Conservation (phyloP, 2,797 vertebrate species). For the Anguilla marmorata region DNA sequence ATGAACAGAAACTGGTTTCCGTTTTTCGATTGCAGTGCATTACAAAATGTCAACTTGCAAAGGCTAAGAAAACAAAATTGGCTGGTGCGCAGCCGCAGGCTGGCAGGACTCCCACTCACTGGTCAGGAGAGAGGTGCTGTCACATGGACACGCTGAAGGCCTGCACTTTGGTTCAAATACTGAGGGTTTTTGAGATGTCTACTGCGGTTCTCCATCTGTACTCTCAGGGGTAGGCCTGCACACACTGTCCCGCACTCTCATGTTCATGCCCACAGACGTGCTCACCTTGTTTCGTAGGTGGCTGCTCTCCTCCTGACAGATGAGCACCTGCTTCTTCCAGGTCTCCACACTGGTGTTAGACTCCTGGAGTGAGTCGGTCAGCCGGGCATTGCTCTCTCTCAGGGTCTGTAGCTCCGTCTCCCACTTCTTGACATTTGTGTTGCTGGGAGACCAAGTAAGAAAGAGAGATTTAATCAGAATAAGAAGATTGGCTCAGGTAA, state of each 20-base stretch:
- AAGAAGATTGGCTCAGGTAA: background rate
- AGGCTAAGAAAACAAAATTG: slow-evolving; percentile 59
- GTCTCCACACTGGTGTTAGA: slow-evolving; percentile 86
- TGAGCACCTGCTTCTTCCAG: slow-evolving; percentile 88
- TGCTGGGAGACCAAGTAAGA: slow-evolving; percentile 62
- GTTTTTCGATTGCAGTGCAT: slow-evolving; percentile 37
- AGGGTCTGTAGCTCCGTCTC: slow-evolving; percentile 90
- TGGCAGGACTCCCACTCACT: slow-evolving; percentile 15
- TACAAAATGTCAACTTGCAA: slow-evolving; percentile 44
- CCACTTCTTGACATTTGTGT: slow-evolving; percentile 89
- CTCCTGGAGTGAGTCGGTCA: slow-evolving; percentile 85
- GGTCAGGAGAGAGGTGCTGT: slow-evolving; percentile 42
- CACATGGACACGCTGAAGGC: background rate
- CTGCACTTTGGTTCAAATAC: background rate
- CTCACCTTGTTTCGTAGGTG: slow-evolving; percentile 85
- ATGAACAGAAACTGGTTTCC: background rate
- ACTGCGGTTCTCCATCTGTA: background rate
- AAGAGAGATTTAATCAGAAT: background rate
- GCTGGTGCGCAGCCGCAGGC: slow-evolving; percentile 52
- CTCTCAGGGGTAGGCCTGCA: background rate
- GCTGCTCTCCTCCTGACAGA: slow-evolving; percentile 88
- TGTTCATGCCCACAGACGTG: background rate
- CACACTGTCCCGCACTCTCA: background rate
- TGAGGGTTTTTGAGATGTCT: background rate
- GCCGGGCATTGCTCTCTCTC: slow-evolving; percentile 86